Evolutionary conservation across 2,888 invertebrate genomes (phyloP), one percentile per base, ranked within the genome.

Genomic region (Lasioglossum leucozonium): DNA sequence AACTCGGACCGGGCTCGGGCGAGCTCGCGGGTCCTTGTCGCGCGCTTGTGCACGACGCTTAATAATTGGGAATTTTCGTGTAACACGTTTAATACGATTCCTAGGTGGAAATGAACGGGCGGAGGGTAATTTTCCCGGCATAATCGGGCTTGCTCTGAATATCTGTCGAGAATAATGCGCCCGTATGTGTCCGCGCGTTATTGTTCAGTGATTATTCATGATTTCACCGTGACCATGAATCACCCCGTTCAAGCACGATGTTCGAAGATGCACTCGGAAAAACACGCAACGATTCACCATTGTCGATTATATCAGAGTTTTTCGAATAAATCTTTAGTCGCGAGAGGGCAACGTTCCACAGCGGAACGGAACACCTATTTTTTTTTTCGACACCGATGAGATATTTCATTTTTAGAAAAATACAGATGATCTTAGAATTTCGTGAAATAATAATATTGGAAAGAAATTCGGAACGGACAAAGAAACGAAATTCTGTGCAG

Each of bases 171-270:
- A 51, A 75, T 75, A 77, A 84, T 67, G 65, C 44, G 40, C 67
- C 55, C 71, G 80, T 76, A 78, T 44, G 62, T 62, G 73, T 73
- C n/a, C 67, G 75, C 77, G 62, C 73, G 51, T 80, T 85, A 85
- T 79, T 77, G 78, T 84, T 77, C 79, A 69, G 71, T 82, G 85
- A 85, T 85, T 87, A 90, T 88, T 89, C 88, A 87, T 88, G 87
- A 89, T 91, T 91, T 92, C 87, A 86, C 77, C 85, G 79, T 88
- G 89, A 88, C 77, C 88, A 82, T 92, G 92, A 92, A 91, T 92
- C 92, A 92, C 83, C 83, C 80, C 78, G 67, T 77, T 76, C 71
- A 74, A 71, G 73, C 71, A 80, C 67, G 72, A 67, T 84, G 87
- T 79, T 82, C 81, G 83, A 84, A 80, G 88, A 91, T 85, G 86